Base-by-base conservation (phyloP, 2,113 vertebrate species). In the Sclerurus mexicanus region DNA sequence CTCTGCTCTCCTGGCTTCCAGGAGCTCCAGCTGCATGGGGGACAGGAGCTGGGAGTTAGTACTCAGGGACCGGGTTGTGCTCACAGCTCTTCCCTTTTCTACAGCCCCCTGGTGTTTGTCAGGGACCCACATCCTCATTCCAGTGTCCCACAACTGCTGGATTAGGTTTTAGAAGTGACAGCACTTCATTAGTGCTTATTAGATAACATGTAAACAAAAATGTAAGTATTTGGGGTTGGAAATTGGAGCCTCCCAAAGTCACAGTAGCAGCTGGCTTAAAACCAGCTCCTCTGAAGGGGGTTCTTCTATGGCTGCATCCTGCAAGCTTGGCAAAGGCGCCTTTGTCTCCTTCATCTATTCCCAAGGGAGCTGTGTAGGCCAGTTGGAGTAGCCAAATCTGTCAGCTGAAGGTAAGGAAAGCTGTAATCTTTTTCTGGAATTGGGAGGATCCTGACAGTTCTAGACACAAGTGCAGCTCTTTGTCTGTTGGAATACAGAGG, bases 11-110 rank as follows among this genome's bases (percentile, higher is more conserved):
- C 94, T 94, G 4, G 89, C 90, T 97, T 99, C 99, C 60, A 99
- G 97, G 20, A 98, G 93, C 90, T 99, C 98, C 72, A 99, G 96
- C 99, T 99, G 96, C 69, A 59, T 35, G 30, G 84, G 80, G 82
- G 44, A 86, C 4, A 93, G 4, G 11, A 92, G 46, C 10, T 42
- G 73, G 79, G 20, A 25, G 33, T 95, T 69, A 94, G 21, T 18
- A 10, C 39, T 23, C 2, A 0, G 40, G 55, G 78, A n/a, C 1
- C 3, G 49, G 59, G 24, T 6, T 86, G 39, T 49, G 55, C n/a
- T 91, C 67, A 44, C 44, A 42, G 5, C 59, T 49, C 73, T 47
- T 33, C 67, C 68, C 55, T 33, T 39, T 67, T 27, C 56, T 20
- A 5, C 56, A 35, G 28, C 22, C 50, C 13, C 77, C 4, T 39